Evolutionary conservation across 2,888 invertebrate genomes (phyloP), one percentile per base, ranked within the genome.

Genomic region (Drosophila suboccidentalis): DNA sequence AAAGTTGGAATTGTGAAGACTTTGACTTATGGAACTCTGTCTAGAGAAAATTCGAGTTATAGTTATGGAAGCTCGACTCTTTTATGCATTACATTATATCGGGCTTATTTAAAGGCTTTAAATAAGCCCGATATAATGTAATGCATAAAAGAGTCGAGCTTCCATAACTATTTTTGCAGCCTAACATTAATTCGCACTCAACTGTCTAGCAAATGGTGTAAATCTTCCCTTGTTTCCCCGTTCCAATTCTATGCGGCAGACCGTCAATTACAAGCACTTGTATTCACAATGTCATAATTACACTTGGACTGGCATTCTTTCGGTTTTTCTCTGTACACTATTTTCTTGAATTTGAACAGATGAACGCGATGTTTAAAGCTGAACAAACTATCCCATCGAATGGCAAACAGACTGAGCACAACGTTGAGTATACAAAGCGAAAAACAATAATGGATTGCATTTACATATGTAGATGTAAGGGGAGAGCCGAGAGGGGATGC

Each of bases 391-490:
- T 74, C 17, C 47, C 8, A 61, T 64, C 50, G 74, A 64, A 47
- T 46, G 54, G 68, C 57, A 75, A 78, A 78, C 58, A 66, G 47
- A 51, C 10, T 44, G 50, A 41, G 29, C 19, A 55, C 17, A 60
- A 62, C 54, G 39, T 41, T 76, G 53, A 64, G 49, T 44, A 54
- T 44, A 65, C 78, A 78, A 59, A 67, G 55, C 49, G 57, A 61
- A 60, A 76, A 68, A 78, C 75, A 79, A 70, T 68, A 73, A 68
- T 70, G 71, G 65, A 67, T 71, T 66, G 72, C 72, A 78, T 73
- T 82, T 82, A 61, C 86, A 85, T 76, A 71, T 75, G 71, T 43
- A 10, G 38, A 53, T 15, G 22, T 15, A 2, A 11, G 41, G 36
- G 6, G 11, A 1, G 4, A 11, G 10, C 9, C 6, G 26, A 3